These are phyloP conservation scores for Nothura maculosa DNA, from an alignment of 2,797 vertebrate genomes.

Conservation along the genomic window DNA sequence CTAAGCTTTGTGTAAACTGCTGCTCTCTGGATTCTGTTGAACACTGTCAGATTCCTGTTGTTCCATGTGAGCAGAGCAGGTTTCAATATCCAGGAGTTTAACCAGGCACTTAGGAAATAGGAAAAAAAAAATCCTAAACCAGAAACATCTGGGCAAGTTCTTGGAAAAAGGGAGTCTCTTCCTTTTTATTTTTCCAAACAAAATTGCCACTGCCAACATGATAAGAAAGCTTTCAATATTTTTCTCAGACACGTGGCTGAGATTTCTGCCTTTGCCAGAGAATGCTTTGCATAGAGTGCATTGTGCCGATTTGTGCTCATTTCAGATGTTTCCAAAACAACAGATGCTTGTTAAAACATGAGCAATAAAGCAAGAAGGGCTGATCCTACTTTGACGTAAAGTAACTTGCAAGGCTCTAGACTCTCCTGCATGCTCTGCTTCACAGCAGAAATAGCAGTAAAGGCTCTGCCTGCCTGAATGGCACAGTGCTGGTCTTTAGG, in stretches of 20 bases:
- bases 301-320: background rate
- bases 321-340: conserved; percentile 6
- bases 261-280: conserved; percentile 32
- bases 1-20: background rate
- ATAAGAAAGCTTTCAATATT: conserved; percentile 28
- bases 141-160: conserved; percentile 31
- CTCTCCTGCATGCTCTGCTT: background rate
- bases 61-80: background rate
- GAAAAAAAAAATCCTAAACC: background rate
- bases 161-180: background rate
- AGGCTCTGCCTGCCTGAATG: background rate
- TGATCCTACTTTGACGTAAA: background rate
- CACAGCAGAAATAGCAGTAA: background rate
- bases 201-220: conserved; percentile 7
- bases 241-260: conserved; percentile 5
- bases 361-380: background rate
- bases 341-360: conserved; percentile 35
- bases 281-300: background rate
- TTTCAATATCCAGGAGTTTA: conserved; percentile 50
- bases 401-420: background rate
- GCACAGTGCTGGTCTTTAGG: background rate
- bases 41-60: background rate
- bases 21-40: conserved; percentile 33
- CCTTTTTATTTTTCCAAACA: background rate
- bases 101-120: background rate